Evolutionary conservation across 2,888 invertebrate species (phyloP).

Genomic region (Epinotia nisella): DNA sequence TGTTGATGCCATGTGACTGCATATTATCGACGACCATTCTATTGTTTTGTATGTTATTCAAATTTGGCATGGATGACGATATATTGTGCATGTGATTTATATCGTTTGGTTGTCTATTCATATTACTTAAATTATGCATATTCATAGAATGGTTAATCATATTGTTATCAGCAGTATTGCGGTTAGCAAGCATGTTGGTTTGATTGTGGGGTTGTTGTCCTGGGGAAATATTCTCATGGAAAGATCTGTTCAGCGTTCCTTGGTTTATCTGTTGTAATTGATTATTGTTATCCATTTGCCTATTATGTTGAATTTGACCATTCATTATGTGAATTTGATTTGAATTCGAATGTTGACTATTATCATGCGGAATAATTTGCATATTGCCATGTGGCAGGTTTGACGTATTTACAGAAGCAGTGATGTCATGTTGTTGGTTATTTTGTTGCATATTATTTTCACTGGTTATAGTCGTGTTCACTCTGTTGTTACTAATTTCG

Average conservation of each 20-base stretch:
- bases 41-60: slow-evolving; percentile 76
- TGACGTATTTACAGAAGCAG: slow-evolving; percentile 62
- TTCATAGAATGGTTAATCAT: slow-evolving; percentile 76
- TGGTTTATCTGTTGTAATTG: slow-evolving; percentile 74
- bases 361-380: slow-evolving; percentile 75
- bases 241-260: slow-evolving; percentile 64
- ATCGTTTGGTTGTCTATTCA: slow-evolving; percentile 72
- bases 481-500: slow-evolving; percentile 70
- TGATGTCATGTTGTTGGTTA: slow-evolving; percentile 71
- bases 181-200: slow-evolving; percentile 67
- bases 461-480: slow-evolving; percentile 66
- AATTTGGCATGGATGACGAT: slow-evolving; percentile 71
- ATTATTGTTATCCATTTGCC: slow-evolving; percentile 67
- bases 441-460: slow-evolving; percentile 67
- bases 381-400: slow-evolving; percentile 74
- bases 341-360: slow-evolving; percentile 64
- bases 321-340: slow-evolving; percentile 82
- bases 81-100: slow-evolving; percentile 76
- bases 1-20: slow-evolving; percentile 73
- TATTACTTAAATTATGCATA: slow-evolving; percentile 70
- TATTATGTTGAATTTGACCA: slow-evolving; percentile 79
- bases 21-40: slow-evolving; percentile 79
- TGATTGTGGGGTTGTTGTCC: slow-evolving; percentile 71
- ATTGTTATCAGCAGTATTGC: slow-evolving; percentile 72
- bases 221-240: slow-evolving; percentile 72